phyloP scores from a whole-genome alignment of 2,113 vertebrate genomes.

The Toxotes jaculatrix region DNA sequence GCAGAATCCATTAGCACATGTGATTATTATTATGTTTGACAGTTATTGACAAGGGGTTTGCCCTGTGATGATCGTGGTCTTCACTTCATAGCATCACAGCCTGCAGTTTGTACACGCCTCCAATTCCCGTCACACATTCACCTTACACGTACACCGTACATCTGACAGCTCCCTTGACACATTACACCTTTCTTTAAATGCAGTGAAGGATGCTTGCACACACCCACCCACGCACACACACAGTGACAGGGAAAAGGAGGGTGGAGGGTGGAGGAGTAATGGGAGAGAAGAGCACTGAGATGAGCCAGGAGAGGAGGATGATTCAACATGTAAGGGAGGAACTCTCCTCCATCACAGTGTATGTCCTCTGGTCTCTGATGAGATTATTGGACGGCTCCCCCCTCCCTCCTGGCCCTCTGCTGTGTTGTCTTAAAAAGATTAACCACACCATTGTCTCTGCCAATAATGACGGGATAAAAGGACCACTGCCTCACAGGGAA shows the following conservation, averaged over 20 bases:
- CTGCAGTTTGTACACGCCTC: constrained; percentile 14
- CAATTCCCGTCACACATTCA: constrained; percentile 35
- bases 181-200: constrained; percentile 41
- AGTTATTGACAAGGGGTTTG: neutral
- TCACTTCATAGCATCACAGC: constrained; percentile 12
- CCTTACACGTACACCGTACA: constrained; percentile 21
- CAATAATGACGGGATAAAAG: constrained; percentile 75
- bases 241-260: neutral
- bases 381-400: constrained; percentile 71
- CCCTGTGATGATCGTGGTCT: neutral
- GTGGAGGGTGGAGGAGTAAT: neutral
- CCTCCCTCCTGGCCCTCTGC: constrained; percentile 54
- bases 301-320: constrained; percentile 47
- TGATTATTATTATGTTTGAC: neutral
- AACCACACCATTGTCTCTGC: constrained; percentile 74
- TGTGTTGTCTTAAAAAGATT: constrained; percentile 77
- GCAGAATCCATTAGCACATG: neutral
- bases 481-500: constrained; percentile 62
- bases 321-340: constrained; percentile 67
- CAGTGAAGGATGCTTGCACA: constrained; percentile 2
- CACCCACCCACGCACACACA: neutral
- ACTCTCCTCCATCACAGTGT: constrained; percentile 54
- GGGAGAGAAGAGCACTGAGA: constrained; percentile 11
- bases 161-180: constrained; percentile 49
- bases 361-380: constrained; percentile 72